Percentiles rank a stretch among this genome's conserved stretches.
phyloP scores from a whole-genome alignment of 2,113 vertebrate genomes.

The Cyanistes caeruleus region DNA sequence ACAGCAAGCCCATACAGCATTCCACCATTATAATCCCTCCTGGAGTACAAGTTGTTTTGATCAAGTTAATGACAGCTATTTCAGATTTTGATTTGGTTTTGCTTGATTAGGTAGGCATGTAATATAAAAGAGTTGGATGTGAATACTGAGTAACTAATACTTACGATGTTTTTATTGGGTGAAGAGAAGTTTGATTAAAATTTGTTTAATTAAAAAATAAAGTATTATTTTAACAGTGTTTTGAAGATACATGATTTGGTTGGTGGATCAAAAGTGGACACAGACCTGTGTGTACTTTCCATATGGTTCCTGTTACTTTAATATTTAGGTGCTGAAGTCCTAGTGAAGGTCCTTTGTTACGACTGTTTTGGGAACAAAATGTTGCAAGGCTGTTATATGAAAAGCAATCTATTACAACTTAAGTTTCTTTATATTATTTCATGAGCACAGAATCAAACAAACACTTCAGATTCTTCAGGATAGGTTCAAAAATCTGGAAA shows the following conservation, averaged over 20 bases:
- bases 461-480: background rate
- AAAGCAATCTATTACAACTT: background rate
- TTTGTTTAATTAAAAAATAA: background rate
- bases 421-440: background rate
- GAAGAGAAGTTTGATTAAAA: background rate
- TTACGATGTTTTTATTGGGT: background rate
- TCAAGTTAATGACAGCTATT: background rate
- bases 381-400: background rate
- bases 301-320: background rate
- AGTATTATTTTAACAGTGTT: background rate
- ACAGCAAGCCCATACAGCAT: background rate
- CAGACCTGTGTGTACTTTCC: background rate
- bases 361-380: background rate
- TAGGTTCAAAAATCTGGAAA: background rate
- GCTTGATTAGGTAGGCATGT: background rate
- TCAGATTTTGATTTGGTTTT: background rate
- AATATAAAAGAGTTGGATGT: background rate
- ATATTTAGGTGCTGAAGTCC: background rate
- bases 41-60: background rate
- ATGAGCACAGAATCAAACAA: background rate
- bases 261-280: background rate
- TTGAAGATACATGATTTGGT: background rate
- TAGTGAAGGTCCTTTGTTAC: background rate
- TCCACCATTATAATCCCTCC: background rate
- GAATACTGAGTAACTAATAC: background rate